Evolutionary conservation across 2,797 vertebrate species (phyloP).

Genomic region (Triplophysa bombifrons): DNA sequence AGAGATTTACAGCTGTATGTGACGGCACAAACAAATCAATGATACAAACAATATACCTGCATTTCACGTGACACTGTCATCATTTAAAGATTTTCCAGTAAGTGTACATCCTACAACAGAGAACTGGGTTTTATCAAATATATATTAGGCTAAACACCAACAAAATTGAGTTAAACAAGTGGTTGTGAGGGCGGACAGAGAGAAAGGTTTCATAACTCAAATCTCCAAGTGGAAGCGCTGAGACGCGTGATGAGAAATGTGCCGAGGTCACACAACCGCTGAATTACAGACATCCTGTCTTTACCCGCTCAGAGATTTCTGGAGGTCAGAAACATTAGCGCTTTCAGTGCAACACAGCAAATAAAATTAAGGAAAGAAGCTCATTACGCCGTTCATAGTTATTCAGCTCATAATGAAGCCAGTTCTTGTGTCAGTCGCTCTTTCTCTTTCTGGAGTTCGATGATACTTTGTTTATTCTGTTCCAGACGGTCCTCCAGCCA

Average conservation of each 20-base stretch:
- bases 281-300: background rate
- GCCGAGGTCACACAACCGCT: background rate
- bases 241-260: background rate
- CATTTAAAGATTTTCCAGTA: background rate
- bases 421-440: conserved; percentile 87
- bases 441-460: conserved; percentile 88
- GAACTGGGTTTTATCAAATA: background rate
- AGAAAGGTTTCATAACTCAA: background rate
- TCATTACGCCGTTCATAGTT: background rate
- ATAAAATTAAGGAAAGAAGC: background rate
- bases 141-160: too few relatives aligned
- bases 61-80: background rate
- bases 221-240: background rate
- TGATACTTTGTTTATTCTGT: conserved; percentile 87
- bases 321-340: conserved; percentile 5
- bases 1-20: conserved; percentile 10
- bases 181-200: background rate
- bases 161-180: background rate
- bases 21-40: background rate
- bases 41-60: background rate
- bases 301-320: background rate
- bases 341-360: conserved; percentile 15
- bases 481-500: conserved; percentile 96
- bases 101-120: conserved; percentile 2
- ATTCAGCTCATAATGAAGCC: conserved; percentile 9